phyloP scores from a whole-genome alignment of 2,797 vertebrate genomes.

The Triplophysa yarkandensis region DNA sequence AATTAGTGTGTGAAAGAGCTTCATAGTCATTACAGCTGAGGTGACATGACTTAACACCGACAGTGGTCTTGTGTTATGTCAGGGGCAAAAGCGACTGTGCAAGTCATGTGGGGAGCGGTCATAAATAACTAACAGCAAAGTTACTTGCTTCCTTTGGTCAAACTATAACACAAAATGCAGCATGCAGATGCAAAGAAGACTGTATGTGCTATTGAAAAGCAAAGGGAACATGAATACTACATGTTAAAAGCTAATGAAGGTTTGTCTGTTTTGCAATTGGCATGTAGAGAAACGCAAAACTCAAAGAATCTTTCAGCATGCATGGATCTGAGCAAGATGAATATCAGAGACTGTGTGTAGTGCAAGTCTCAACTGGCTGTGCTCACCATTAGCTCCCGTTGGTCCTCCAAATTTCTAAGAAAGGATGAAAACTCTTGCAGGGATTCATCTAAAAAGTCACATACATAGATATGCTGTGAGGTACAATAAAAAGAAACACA shows the following conservation, averaged over 20 bases:
- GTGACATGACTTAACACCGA: slow-evolving; percentile 27
- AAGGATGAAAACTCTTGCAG: slow-evolving; percentile 94
- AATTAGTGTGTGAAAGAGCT: not conserved
- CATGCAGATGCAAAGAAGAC: not conserved
- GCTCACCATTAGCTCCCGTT: slow-evolving; percentile 97
- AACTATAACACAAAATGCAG: slow-evolving; percentile 8
- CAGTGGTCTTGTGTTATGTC: slow-evolving; percentile 26
- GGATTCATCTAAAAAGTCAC: slow-evolving; percentile 85
- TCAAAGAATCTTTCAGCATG: slow-evolving; percentile 4
- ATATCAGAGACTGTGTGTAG: slow-evolving; percentile 4
- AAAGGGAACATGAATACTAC: not conserved
- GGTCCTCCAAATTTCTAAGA: slow-evolving; percentile 93
- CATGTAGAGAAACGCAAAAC: not conserved
- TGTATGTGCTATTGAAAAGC: not conserved
- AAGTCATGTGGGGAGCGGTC: slow-evolving; percentile 10
- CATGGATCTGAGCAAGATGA: not conserved
- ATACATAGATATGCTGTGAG: not conserved
- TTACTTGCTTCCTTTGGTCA: slow-evolving; percentile 44
- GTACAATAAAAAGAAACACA: not conserved
- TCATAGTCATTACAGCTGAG: not conserved
- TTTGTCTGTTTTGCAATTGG: not conserved
- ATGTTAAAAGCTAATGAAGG: too few species aligned
- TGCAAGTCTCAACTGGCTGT: slow-evolving; percentile 27
- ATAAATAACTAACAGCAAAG: slow-evolving; percentile 25
- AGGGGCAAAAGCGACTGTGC: slow-evolving; percentile 4